Evolutionary conservation across 2,113 vertebrate genomes (phyloP).

Genomic region (Nothobranchius kuhntae): DNA sequence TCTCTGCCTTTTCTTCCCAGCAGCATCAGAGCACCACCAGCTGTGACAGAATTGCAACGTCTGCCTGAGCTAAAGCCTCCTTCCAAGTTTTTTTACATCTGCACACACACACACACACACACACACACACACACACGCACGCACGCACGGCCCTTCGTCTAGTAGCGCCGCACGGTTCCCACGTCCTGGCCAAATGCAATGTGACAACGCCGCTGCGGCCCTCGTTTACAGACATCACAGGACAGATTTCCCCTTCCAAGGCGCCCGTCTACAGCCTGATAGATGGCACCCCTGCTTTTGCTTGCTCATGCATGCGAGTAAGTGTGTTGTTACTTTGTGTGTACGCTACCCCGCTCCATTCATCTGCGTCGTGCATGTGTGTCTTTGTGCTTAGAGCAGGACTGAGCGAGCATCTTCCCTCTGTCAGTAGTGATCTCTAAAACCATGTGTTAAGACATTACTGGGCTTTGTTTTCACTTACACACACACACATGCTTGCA

Average conservation of each 20-base stretch:
- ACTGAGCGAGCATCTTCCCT: conserved; percentile 29
- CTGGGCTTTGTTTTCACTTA: conserved; percentile 31
- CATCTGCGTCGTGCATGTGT: conserved; percentile 30
- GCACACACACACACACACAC: conserved; percentile 44
- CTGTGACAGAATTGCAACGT: conserved; percentile 51
- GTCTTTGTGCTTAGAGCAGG: conserved; percentile 11
- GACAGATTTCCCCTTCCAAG: conserved; percentile 66
- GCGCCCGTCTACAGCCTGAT: conserved; percentile 57
- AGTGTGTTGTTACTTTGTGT: conserved; percentile 14
- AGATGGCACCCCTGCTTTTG: conserved; percentile 58
- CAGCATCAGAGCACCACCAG: conserved; percentile 33
- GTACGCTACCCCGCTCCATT: conserved; percentile 27
- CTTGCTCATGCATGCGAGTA: conserved; percentile 18
- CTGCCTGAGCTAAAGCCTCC: conserved; percentile 52
- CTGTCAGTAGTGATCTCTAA: conserved; percentile 58
- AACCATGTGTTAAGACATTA: conserved; percentile 56
- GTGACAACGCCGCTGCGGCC: conserved; percentile 69
- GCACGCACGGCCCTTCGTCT: conserved; percentile 48
- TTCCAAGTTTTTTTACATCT: conserved; percentile 47
- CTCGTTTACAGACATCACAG: conserved; percentile 74
- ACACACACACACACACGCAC: conserved; percentile 46
- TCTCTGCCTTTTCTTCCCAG: background rate
- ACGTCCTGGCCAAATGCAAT: conserved; percentile 65
- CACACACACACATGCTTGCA: background rate
- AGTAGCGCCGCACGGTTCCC: conserved; percentile 27